Conservation (phyloP, 1,140 invertebrate genomes). For the Spodoptera frugiperda region DNA sequence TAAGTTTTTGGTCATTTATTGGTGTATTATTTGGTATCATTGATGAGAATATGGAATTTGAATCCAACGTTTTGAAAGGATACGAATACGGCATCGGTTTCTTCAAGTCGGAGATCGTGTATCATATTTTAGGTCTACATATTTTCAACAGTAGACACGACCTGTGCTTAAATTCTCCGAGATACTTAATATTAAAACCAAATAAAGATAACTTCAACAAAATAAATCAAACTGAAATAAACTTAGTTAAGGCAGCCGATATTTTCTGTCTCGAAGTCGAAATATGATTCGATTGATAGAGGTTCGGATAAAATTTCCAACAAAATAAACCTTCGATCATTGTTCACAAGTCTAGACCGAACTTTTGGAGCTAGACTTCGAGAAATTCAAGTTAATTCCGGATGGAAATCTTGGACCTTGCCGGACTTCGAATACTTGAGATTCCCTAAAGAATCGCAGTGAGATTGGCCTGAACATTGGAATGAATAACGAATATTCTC, state of each 20-base stretch:
- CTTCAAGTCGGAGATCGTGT: no score
- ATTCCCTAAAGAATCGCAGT: constrained; percentile 52
- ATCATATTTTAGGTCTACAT: no score
- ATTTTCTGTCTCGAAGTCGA: neutral
- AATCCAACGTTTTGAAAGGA: no score
- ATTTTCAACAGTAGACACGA: no score
- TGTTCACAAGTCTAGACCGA: constrained; percentile 38
- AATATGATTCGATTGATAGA: constrained; percentile 18
- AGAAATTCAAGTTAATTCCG: constrained; percentile 55
- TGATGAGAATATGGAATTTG: no score
- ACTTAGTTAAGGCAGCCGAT: neutral
- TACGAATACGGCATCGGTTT: no score
- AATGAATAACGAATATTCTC: constrained; percentile 53
- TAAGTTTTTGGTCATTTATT: no score
- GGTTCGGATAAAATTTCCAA: constrained; percentile 1
- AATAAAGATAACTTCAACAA: neutral
- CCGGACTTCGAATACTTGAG: constrained; percentile 54
- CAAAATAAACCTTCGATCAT: constrained; percentile 28
- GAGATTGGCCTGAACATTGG: constrained; percentile 54
- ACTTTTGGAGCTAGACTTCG: constrained; percentile 31
- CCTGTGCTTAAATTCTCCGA: neutral
- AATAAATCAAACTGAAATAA: constrained; percentile 1
- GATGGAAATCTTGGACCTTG: constrained; percentile 58
- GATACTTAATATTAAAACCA: neutral
- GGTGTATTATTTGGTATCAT: no score